Conservation (phyloP, 64 coral and sea anemone species). For the Actinia tenebrosa region DNA sequence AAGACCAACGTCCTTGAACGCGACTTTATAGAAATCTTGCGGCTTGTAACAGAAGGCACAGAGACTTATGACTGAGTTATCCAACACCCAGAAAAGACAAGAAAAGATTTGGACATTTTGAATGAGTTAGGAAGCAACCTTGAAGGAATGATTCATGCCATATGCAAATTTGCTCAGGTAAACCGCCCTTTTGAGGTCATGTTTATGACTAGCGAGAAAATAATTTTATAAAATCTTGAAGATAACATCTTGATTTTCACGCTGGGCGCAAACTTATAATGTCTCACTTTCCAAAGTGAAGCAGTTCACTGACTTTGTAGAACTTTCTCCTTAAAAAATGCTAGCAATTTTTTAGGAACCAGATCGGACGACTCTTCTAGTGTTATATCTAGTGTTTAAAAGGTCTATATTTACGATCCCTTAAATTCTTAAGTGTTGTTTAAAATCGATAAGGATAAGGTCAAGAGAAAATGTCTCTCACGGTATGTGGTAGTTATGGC, state of each 20-base stretch:
- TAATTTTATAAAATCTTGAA: neutral
- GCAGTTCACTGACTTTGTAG: neutral
- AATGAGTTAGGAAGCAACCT: neutral
- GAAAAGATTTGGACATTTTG: neutral
- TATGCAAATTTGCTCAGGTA: neutral
- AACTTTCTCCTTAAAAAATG: neutral
- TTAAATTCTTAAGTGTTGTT: neutral
- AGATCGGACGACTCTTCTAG: no score
- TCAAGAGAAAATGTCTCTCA: neutral
- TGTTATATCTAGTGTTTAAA: no score
- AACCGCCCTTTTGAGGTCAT: neutral
- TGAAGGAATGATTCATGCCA: neutral
- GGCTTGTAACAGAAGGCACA: neutral
- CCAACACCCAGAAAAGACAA: neutral
- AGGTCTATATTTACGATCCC: neutral
- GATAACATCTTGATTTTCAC: neutral
- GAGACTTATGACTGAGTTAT: neutral
- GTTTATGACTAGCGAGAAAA: neutral
- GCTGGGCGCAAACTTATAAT: neutral
- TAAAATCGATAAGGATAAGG: constrained; percentile 1
- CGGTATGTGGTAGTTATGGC: neutral
- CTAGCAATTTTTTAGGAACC: no score
- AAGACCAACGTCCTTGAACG: neutral
- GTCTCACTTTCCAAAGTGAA: neutral
- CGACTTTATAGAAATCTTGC: no score